Evolutionary conservation across 2,113 vertebrate genomes (phyloP), one percentile per base, ranked within the genome.

Genomic region (Columbina picui): DNA sequence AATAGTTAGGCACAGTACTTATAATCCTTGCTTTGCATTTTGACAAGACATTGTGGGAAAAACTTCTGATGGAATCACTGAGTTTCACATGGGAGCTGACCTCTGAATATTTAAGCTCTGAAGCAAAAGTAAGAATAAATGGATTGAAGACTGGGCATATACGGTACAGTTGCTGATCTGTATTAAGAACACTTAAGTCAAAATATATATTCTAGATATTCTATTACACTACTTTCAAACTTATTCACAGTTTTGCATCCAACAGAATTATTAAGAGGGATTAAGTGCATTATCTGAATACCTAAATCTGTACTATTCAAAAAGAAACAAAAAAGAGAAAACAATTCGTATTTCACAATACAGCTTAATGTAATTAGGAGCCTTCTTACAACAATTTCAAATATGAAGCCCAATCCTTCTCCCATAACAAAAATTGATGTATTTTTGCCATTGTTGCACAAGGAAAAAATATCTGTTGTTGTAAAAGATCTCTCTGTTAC

Each of bases 31-130:
- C 30, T 91, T 90, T 89, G 67, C 49, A 69, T 79, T 95, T 89
- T 82, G 61, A 73, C 36, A 94, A 75, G 65, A 82, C 29, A 57
- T n/a, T 65, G 22, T 85, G 41, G 3, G 16, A 73, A 93, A 94
- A 88, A 16, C 14, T 96, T 95, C 55, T 83, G 63, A 73, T 39
- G 49, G 70, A 94, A 91, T 83, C 84, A 85, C 36, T 65, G 69
- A 68, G 12, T 79, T 93, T 90, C 82, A 77, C 45, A 59, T 27
- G 50, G 65, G 84, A 93, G 49, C 11, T 91, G 81, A 93, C 84
- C 81, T 75, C 74, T 45, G 50, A 82, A 87, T 79, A 87, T 79
- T 85, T 82, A 85, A 87, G 53, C 53, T 89, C 39, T 84, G 70
- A 57, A 89, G 59, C 20, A 90, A 90, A 83, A 65, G 41, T 55